phyloP scores from a whole-genome alignment of 2,888 invertebrate genomes.

The Drosophila atripex region DNA sequence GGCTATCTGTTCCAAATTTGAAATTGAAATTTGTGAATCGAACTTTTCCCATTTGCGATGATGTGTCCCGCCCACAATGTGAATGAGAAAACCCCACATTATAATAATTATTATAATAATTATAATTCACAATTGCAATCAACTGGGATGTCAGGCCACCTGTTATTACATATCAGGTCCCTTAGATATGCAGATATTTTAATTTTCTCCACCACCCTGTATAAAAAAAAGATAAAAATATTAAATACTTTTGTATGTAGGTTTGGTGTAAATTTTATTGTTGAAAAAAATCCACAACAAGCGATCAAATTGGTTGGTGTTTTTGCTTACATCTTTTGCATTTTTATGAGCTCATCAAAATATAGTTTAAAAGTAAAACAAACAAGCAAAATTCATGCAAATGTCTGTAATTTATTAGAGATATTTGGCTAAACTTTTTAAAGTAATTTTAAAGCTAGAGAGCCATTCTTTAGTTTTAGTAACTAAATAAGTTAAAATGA shows the following conservation, averaged over 20 bases:
- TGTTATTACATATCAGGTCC: not conserved
- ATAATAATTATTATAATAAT: no score
- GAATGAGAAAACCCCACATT: conserved; percentile 53
- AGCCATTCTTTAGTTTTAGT: not conserved
- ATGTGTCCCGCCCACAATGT: not conserved
- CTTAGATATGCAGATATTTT: conserved; percentile 11
- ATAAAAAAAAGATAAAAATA: conserved; percentile 39
- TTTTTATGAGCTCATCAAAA: conserved; percentile 43
- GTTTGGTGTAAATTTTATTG: no score
- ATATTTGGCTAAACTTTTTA: not conserved
- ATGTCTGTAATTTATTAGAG: not conserved
- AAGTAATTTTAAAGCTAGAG: not conserved
- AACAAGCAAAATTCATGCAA: not conserved
- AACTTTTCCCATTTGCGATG: conserved; percentile 32
- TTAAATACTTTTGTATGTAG: conserved; percentile 50
- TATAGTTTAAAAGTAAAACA: not conserved
- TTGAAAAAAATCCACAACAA: conserved; percentile 29
- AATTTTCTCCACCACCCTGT: conserved; percentile 19
- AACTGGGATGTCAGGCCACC: conserved; percentile 31
- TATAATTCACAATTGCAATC: conserved; percentile 67
- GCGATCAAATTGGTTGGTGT: not conserved
- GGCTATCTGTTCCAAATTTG: no score
- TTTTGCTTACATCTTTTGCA: conserved; percentile 43
- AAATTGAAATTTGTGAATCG: conserved; percentile 2
- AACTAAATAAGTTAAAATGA: not conserved